These are phyloP conservation scores for Gymnogyps californianus DNA, from an alignment of 2,113 vertebrate genomes.

Conservation along the genomic window DNA sequence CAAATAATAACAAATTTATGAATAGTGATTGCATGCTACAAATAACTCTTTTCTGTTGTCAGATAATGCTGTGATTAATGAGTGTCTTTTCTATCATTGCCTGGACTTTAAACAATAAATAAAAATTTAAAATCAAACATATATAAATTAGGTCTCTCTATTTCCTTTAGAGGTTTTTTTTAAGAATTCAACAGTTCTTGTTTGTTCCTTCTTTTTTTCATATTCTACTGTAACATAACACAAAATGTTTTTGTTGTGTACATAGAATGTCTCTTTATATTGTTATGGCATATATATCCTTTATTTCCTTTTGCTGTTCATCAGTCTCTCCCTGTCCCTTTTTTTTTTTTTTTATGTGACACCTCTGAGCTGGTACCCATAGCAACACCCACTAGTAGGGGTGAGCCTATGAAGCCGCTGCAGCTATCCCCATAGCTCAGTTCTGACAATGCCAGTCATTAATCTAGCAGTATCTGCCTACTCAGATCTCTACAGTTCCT, in stretches of 20 bases:
- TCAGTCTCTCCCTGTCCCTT: conserved; percentile 24
- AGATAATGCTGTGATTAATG: neutral
- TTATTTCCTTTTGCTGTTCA: conserved; percentile 56
- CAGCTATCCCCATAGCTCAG: neutral
- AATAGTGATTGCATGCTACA: neutral
- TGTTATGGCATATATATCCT: conserved; percentile 29
- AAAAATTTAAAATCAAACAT: neutral
- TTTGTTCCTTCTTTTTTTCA: neutral
- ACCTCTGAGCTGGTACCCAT: conserved; percentile 76
- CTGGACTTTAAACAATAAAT: neutral
- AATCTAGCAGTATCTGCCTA: conserved; percentile 46
- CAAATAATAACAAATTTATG: neutral
- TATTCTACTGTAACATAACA: conserved; percentile 10
- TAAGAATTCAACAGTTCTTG: conserved; percentile 31
- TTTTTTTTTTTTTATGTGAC: conserved; percentile 46
- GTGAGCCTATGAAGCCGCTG: conserved; percentile 29
- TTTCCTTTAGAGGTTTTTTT: conserved; percentile 21
- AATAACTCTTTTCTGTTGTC: neutral
- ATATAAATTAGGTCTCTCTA: neutral
- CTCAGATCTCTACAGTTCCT: conserved; percentile 53
- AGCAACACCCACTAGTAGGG: conserved; percentile 65
- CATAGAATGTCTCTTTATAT: conserved; percentile 48
- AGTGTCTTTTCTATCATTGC: neutral
- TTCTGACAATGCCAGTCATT: conserved; percentile 70
- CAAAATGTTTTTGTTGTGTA: neutral